A percentile compares a stretch with the other conserved stretches of the same genome.
Evolutionary conservation across 2,888 invertebrate genomes (phyloP).

Genomic region (Melikaiella ostensackeni): DNA sequence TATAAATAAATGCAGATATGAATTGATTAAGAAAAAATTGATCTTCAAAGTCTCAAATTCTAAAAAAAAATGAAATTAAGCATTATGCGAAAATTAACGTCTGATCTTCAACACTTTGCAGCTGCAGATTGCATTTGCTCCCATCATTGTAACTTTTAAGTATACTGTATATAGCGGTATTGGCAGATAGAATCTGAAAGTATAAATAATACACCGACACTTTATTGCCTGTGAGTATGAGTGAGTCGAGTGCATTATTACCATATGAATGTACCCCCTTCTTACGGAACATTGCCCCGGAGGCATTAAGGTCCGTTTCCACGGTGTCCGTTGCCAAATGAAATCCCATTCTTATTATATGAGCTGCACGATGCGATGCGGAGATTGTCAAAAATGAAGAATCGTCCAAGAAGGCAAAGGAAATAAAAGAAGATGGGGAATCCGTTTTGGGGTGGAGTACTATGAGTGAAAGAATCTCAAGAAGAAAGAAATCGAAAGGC

Average conservation of each 20-base stretch:
- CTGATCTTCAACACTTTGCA: not conserved
- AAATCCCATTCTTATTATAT: constrained; percentile 5
- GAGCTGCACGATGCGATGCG: not conserved
- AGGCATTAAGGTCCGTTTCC: constrained; percentile 21
- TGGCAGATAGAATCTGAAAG: not conserved
- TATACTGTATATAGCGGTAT: not conserved
- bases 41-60: no score
- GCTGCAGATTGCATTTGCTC: not conserved
- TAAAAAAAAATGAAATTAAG: not conserved
- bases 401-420: constrained; percentile 4
- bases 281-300: not conserved
- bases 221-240: not conserved
- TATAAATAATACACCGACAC: constrained; percentile 1
- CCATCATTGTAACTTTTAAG: constrained; percentile 1
- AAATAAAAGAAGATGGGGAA: constrained; percentile 9
- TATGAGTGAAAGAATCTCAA: constrained; percentile 22
- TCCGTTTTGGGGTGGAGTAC: not conserved
- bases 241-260: constrained; percentile 26
- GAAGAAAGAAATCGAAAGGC: constrained; percentile 19
- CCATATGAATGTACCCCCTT: constrained; percentile 24
- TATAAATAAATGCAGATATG: not conserved
- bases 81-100: not conserved
- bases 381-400: constrained; percentile 33
- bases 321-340: constrained; percentile 10
- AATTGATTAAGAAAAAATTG: no score